Percentiles rank a stretch among this genome's conserved stretches.
Conservation (phyloP, 2,888 invertebrate species). For the Agrotis clavis region DNA sequence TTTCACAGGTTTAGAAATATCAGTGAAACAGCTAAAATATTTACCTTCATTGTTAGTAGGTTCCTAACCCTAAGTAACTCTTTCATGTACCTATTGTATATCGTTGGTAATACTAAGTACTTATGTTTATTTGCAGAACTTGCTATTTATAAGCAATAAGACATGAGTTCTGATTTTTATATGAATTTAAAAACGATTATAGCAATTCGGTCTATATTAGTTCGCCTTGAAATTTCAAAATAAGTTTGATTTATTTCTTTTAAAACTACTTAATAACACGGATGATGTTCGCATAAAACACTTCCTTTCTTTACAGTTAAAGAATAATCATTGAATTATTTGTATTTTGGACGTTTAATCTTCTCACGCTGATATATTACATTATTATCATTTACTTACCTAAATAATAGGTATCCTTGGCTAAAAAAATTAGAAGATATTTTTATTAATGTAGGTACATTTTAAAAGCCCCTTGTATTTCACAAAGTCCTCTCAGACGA, state of each 20-base stretch:
- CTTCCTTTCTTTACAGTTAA: constrained; percentile 10
- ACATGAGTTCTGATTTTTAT: neutral
- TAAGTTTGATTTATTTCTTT: constrained; percentile 14
- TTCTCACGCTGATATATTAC: constrained; percentile 7
- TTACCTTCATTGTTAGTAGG: neutral
- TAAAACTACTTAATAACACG: neutral
- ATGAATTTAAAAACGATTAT: neutral
- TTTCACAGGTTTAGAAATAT: neutral
- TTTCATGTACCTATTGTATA: no score
- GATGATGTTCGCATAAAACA: constrained; percentile 24
- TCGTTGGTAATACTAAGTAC: no score
- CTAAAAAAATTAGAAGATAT: neutral
- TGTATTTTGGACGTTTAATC: neutral
- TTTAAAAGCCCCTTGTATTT: neutral
- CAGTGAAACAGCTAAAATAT: constrained; percentile 9
- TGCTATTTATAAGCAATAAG: neutral
- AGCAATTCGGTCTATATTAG: neutral
- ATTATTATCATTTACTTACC: neutral
- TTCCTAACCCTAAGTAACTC: no score
- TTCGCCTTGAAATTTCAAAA: neutral
- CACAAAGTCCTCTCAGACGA: neutral
- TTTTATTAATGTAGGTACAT: neutral
- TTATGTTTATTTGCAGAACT: neutral
- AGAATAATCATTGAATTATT: constrained; percentile 13
- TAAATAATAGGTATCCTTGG: constrained; percentile 10